Evolutionary conservation across 1,140 invertebrate species (phyloP).

Genomic region (Stegodyphus mimosarum): DNA sequence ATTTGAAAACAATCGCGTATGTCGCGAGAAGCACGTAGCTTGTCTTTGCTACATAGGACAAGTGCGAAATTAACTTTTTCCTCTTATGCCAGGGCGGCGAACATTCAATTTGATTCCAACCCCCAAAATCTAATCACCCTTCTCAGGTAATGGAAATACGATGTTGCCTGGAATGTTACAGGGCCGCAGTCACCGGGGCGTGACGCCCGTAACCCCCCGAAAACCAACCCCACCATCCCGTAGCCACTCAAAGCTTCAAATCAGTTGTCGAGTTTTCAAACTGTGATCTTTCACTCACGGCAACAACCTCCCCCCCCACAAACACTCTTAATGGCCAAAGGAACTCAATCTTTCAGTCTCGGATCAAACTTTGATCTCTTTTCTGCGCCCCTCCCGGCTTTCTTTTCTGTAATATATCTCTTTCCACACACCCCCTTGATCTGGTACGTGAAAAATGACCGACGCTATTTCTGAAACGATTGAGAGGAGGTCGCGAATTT

Average conservation of each 20-base stretch:
- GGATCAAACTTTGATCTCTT: background rate
- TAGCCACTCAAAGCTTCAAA: conserved; percentile 2
- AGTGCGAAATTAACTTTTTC: background rate
- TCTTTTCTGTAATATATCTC: background rate
- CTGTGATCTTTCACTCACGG: background rate
- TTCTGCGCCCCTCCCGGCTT: background rate
- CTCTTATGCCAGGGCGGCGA: background rate
- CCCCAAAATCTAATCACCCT: conserved; percentile 10
- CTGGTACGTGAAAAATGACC: background rate
- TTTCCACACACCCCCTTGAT: background rate
- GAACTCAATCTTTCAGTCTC: background rate
- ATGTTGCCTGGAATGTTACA: background rate
- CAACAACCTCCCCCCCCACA: too few relatives aligned
- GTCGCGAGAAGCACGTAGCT: too few relatives aligned
- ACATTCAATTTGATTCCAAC: background rate
- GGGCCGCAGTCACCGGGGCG: conserved; percentile 5
- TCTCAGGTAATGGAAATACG: conserved; percentile 15
- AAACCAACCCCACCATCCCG: background rate
- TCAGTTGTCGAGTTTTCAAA: conserved; percentile 11
- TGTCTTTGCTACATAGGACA: too few relatives aligned
- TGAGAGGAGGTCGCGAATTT: background rate
- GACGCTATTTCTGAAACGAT: background rate
- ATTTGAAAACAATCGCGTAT: too few relatives aligned
- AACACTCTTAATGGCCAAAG: background rate
- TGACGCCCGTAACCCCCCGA: background rate